phyloP scores from a whole-genome alignment of 2,888 invertebrate genomes.

The Dromius quadrimaculatus region DNA sequence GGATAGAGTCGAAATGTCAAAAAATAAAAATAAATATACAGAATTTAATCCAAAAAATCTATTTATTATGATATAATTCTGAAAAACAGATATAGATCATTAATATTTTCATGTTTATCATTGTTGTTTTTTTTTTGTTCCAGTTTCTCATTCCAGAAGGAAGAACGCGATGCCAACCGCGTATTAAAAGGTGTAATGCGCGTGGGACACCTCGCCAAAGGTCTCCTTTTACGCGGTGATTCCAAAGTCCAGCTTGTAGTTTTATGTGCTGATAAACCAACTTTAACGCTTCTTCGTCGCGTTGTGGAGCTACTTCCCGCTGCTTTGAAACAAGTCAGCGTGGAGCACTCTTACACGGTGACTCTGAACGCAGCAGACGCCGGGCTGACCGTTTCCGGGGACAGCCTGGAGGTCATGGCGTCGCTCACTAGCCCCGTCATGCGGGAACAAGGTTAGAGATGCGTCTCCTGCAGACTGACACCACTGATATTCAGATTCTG shows the following conservation, averaged over 20 bases:
- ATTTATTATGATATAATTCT: too few relatives aligned
- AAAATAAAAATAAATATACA: too few relatives aligned
- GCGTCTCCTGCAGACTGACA: conserved; percentile 41
- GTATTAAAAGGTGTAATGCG: conserved; percentile 97
- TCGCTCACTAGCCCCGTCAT: conserved; percentile 93
- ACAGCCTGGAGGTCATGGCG: conserved; percentile 83
- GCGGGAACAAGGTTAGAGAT: conserved; percentile 80
- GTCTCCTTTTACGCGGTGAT: conserved; percentile 90
- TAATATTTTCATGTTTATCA: conserved; percentile 45
- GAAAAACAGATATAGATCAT: too few relatives aligned
- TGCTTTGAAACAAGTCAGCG: conserved; percentile 79
- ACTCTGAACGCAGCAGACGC: conserved; percentile 87
- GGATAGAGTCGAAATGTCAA: too few relatives aligned
- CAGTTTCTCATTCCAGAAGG: conserved; percentile 76
- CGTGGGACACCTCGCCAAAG: conserved; percentile 91
- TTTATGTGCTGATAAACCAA: conserved; percentile 94
- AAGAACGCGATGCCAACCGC: conserved; percentile 73
- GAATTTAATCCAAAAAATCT: too few relatives aligned
- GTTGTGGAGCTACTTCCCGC: conserved; percentile 87
- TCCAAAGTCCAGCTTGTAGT: conserved; percentile 92
- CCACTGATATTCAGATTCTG: conserved; percentile 19
- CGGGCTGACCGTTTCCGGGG: conserved; percentile 85
- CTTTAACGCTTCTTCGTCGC: conserved; percentile 85
- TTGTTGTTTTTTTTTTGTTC: conserved; percentile 34
- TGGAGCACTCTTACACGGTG: conserved; percentile 85